A percentile compares a stretch with the other conserved stretches of the same genome.
Evolutionary conservation across 1,140 invertebrate genomes (phyloP).

Genomic region (Paramacrobiotus metropolitanus): DNA sequence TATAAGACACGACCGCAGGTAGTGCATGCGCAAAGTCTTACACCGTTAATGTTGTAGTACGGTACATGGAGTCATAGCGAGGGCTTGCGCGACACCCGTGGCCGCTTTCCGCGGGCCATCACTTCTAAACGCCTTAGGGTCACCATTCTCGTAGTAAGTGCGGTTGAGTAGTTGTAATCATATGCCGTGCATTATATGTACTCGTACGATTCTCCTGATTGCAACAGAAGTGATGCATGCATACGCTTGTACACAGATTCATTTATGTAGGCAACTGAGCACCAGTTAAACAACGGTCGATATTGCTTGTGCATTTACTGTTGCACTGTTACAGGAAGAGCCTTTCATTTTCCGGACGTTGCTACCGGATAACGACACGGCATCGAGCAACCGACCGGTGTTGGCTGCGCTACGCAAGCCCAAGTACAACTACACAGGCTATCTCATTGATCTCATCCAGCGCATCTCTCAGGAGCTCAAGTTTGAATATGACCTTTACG

Average conservation of each 20-base stretch:
- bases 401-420: too few relatives aligned
- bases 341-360: constrained; percentile 57
- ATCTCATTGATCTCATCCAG: constrained; percentile 73
- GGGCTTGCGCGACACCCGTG: constrained; percentile 36
- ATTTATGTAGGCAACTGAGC: too few relatives aligned
- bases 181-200: too few relatives aligned
- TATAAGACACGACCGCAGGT: too few relatives aligned
- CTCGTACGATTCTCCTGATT: too few relatives aligned
- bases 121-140: constrained; percentile 32
- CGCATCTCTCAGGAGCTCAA: constrained; percentile 52
- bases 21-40: too few relatives aligned
- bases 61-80: constrained; percentile 30
- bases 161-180: too few relatives aligned
- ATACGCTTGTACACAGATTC: too few relatives aligned
- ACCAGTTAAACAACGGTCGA: too few relatives aligned
- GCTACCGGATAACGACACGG: too few relatives aligned
- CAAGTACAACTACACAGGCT: constrained; percentile 65
- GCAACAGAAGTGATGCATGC: too few relatives aligned
- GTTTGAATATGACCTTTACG: constrained; percentile 66
- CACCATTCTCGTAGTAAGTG: constrained; percentile 42
- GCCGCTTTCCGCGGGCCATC: constrained; percentile 37
- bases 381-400: too few relatives aligned
- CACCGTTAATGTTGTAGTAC: constrained; percentile 14
- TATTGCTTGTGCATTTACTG: constrained; percentile 5
- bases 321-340: constrained; percentile 35